Evolutionary conservation across 2,797 vertebrate genomes (phyloP).

Genomic region (Melanotaenia parkinsoni): DNA sequence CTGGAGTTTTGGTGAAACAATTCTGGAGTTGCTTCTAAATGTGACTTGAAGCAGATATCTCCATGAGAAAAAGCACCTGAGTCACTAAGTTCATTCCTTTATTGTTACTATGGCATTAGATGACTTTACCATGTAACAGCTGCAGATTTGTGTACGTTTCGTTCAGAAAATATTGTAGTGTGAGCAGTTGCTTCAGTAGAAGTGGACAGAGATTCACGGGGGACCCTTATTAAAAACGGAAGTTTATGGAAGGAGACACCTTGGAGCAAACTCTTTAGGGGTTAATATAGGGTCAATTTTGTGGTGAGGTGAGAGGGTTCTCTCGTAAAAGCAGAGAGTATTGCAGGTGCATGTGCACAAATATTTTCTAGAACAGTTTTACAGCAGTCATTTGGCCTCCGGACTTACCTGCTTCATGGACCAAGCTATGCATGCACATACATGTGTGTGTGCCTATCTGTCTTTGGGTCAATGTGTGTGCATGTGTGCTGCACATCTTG

Average conservation of each 20-base stretch:
- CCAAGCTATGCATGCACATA: slow-evolving; percentile 43
- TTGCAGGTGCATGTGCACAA: slow-evolving; percentile 53
- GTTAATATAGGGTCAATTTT: slow-evolving; percentile 43
- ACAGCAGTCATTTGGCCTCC: slow-evolving; percentile 52
- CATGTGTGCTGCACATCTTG: not conserved
- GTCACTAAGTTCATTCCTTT: not conserved
- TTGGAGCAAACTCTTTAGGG: slow-evolving; percentile 21
- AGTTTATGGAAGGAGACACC: slow-evolving; percentile 31
- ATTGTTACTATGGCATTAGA: not conserved
- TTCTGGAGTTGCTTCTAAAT: not conserved
- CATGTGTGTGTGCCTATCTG: slow-evolving; percentile 26
- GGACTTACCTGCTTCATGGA: slow-evolving; percentile 46
- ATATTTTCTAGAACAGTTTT: slow-evolving; percentile 54
- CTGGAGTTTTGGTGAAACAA: not conserved
- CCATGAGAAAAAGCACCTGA: not conserved
- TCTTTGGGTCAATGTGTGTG: slow-evolving; percentile 12
- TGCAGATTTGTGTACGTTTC: not conserved
- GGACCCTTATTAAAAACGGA: slow-evolving; percentile 6
- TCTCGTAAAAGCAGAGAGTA: slow-evolving; percentile 51
- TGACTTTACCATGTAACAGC: not conserved
- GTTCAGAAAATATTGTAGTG: not conserved
- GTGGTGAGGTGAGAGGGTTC: slow-evolving; percentile 33
- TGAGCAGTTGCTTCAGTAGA: not conserved
- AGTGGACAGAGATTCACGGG: not conserved
- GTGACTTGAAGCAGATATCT: slow-evolving; percentile 4